Conservation (phyloP, 2,888 invertebrate genomes). For the Acanthosepion pharaonis region DNA sequence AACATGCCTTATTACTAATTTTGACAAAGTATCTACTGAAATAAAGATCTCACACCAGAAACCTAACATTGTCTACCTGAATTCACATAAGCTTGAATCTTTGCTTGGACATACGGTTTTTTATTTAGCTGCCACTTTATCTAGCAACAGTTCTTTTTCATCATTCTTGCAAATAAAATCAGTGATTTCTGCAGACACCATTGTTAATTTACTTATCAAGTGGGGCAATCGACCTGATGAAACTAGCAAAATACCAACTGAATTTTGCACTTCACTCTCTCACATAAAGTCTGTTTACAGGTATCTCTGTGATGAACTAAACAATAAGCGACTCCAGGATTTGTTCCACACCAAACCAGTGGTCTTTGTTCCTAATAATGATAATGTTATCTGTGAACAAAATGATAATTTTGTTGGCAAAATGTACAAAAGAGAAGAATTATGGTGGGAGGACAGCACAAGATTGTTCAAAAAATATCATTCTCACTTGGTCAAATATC, state of each 20-base stretch:
- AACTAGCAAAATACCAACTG: slow-evolving; percentile 52
- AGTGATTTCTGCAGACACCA: slow-evolving; percentile 56
- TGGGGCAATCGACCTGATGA: slow-evolving; percentile 63
- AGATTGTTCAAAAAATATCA: slow-evolving; percentile 65
- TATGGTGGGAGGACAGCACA: slow-evolving; percentile 70
- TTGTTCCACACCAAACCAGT: slow-evolving; percentile 65
- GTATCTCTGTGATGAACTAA: slow-evolving; percentile 62
- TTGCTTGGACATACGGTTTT: slow-evolving; percentile 65
- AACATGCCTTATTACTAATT: slow-evolving; percentile 47
- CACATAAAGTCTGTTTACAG: slow-evolving; percentile 68
- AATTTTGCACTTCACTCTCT: slow-evolving; percentile 62
- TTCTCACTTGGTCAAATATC: slow-evolving; percentile 57
- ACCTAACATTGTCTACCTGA: slow-evolving; percentile 55
- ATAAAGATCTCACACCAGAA: slow-evolving; percentile 50
- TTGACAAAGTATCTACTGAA: slow-evolving; percentile 16
- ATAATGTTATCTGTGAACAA: neutral
- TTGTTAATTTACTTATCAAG: slow-evolving; percentile 59
- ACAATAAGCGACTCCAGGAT: slow-evolving; percentile 61
- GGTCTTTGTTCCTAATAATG: slow-evolving; percentile 64
- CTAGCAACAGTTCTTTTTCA: slow-evolving; percentile 57
- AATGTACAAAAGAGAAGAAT: slow-evolving; percentile 64
- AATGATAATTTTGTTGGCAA: slow-evolving; percentile 54
- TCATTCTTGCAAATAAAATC: slow-evolving; percentile 63
- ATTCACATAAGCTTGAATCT: slow-evolving; percentile 54
- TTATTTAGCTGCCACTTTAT: slow-evolving; percentile 59